Percentiles rank a stretch among this genome's conserved stretches.
phyloP scores from a whole-genome alignment of 2,113 vertebrate genomes.

The Sander lucioperca region DNA sequence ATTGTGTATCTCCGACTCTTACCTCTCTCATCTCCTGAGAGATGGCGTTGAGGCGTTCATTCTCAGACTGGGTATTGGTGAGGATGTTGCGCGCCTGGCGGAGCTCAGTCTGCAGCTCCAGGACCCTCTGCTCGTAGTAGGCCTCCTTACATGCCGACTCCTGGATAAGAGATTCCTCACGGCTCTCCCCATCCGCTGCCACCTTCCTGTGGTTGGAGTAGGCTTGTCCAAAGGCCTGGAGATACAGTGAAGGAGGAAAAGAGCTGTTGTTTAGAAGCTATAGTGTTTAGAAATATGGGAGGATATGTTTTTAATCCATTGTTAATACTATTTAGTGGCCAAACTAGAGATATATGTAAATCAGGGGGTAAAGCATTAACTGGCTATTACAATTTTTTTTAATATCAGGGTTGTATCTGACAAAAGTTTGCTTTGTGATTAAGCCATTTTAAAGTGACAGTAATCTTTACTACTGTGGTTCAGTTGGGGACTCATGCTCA shows the following conservation, averaged over 20 bases:
- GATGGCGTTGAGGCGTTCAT: conserved; percentile 91
- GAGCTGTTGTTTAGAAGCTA: conserved; percentile 16
- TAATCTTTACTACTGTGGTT: conserved; percentile 38
- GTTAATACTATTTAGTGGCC: conserved; percentile 2
- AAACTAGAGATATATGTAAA: background rate
- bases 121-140: conserved; percentile 95
- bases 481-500: conserved; percentile 29
- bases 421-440: conserved; percentile 16
- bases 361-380: background rate
- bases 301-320: background rate
- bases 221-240: conserved; percentile 96
- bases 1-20: conserved; percentile 15
- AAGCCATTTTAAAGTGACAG: conserved; percentile 33
- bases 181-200: conserved; percentile 96
- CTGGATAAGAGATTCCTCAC: conserved; percentile 96
- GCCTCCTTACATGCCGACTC: conserved; percentile 98
- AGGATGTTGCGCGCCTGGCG: conserved; percentile 92
- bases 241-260: conserved; percentile 10
- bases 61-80: conserved; percentile 94
- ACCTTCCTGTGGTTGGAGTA: conserved; percentile 98
- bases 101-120: conserved; percentile 95
- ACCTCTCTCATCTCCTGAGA: conserved; percentile 95
- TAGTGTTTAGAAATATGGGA: background rate
- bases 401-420: background rate
- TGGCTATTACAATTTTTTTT: background rate